These are phyloP conservation scores for Acanthisitta chloris DNA, from an alignment of 2,113 vertebrate genomes.

Conservation along the genomic window DNA sequence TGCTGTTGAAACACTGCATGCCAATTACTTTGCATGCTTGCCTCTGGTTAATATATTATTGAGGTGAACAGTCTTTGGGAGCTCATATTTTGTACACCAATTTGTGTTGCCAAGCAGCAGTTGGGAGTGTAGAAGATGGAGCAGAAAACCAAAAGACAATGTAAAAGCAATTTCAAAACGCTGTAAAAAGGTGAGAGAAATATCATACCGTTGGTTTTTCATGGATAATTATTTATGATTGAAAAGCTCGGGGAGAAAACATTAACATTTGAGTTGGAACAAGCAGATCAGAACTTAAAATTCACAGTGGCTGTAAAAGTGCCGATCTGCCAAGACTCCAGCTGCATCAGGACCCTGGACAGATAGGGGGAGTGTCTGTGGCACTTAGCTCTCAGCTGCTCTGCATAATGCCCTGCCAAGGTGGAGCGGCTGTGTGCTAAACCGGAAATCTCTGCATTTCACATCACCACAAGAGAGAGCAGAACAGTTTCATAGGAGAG, in stretches of 20 bases:
- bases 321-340: background rate
- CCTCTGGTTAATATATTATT: constrained; percentile 14
- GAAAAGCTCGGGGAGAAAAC: background rate
- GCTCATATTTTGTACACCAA: background rate
- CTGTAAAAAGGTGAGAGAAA: background rate
- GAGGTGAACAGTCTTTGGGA: background rate
- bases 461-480: background rate
- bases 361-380: constrained; percentile 36
- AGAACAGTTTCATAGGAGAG: background rate
- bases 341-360: background rate
- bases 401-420: background rate
- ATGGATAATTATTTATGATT: constrained; percentile 2
- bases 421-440: background rate
- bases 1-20: background rate
- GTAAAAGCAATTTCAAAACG: background rate
- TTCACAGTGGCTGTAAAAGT: background rate
- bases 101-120: constrained; percentile 15
- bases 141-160: background rate
- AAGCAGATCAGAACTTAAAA: background rate
- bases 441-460: background rate
- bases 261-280: background rate
- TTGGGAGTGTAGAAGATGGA: background rate
- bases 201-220: background rate
- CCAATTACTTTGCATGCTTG: background rate
- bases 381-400: constrained; percentile 55